Evolutionary conservation across 2,113 vertebrate species (phyloP).

Genomic region (Cavia porcellus): DNA sequence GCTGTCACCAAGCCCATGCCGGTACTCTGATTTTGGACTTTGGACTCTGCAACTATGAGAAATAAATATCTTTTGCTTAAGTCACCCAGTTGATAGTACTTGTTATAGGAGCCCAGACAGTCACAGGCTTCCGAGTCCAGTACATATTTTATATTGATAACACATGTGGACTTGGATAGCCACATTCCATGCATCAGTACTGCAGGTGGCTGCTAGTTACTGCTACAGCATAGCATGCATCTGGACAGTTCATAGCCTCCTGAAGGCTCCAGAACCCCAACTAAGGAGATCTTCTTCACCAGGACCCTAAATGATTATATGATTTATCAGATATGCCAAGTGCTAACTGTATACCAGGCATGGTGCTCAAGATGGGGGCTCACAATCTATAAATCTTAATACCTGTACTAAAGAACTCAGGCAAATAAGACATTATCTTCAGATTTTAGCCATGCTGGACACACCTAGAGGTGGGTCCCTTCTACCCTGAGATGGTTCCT

Average conservation of each 20-base stretch:
- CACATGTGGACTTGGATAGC: not conserved
- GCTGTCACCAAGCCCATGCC: not conserved
- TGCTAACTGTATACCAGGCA: not conserved
- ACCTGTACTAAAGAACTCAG: not conserved
- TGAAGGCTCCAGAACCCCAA: not conserved
- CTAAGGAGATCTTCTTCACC: not conserved
- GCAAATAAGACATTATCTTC: not conserved
- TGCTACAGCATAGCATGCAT: not conserved
- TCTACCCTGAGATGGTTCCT: not conserved
- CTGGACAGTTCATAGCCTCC: not conserved
- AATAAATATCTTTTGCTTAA: not conserved
- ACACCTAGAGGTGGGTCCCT: not conserved
- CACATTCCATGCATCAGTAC: too few species aligned
- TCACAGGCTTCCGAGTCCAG: not conserved
- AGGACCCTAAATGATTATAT: not conserved
- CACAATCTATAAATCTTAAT: not conserved
- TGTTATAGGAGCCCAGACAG: not conserved
- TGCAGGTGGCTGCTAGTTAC: fast-evolving
- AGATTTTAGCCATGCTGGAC: not conserved
- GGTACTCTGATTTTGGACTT: not conserved
- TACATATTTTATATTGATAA: not conserved
- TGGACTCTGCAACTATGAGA: not conserved
- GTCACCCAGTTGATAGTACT: not conserved
- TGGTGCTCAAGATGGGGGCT: not conserved
- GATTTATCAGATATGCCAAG: not conserved